phyloP scores from a whole-genome alignment of 2,113 vertebrate species.

The Microtus oregoni region DNA sequence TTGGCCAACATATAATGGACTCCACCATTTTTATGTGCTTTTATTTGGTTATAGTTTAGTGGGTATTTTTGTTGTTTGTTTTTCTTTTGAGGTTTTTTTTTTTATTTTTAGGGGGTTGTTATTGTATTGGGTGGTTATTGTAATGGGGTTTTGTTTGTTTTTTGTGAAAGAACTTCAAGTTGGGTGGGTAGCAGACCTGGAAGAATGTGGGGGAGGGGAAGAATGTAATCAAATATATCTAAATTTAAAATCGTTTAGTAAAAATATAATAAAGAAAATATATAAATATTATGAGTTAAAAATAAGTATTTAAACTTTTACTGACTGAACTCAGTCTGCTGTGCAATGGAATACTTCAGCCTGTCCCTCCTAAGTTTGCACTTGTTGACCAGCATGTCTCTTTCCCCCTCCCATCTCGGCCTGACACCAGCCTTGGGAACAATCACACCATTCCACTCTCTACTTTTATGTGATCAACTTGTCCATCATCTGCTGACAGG shows the following conservation, averaged over 20 bases:
- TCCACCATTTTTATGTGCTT: not conserved
- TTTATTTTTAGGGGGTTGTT: not conserved
- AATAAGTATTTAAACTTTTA: not conserved
- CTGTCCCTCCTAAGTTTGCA: not conserved
- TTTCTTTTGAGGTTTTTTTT: not conserved
- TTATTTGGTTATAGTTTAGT: not conserved
- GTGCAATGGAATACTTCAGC: not conserved
- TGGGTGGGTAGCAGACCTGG: not conserved
- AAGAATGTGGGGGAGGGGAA: not conserved
- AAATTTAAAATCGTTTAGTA: not conserved
- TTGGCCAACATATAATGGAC: not conserved
- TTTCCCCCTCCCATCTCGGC: not conserved
- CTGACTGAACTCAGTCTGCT: not conserved
- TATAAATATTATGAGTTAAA: not conserved
- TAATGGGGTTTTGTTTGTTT: not conserved
- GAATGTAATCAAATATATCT: not conserved
- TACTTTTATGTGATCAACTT: not conserved
- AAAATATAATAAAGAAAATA: not conserved
- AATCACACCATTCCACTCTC: not conserved
- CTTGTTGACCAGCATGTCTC: too few relatives aligned
- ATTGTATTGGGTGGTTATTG: not conserved
- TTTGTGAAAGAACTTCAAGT: not conserved
- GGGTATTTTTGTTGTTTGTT: not conserved
- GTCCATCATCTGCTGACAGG: not conserved
- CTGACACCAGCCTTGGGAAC: not conserved